These are phyloP conservation scores for Fulica atra DNA, from an alignment of 2,113 vertebrate species.

Conservation along the genomic window DNA sequence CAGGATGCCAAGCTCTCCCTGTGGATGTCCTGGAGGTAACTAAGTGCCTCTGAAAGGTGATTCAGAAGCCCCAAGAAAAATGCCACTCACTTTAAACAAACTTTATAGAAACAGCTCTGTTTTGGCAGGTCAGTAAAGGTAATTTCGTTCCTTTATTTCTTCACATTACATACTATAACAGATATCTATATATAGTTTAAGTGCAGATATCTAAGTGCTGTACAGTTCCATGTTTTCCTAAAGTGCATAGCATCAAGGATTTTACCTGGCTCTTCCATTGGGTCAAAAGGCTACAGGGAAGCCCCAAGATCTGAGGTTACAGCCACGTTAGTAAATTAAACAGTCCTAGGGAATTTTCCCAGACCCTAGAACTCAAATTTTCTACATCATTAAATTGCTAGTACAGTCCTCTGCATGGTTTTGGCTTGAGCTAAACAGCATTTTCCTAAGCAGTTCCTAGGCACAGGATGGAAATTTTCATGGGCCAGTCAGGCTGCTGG, in stretches of 20 bases:
- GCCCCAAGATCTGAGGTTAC: neutral
- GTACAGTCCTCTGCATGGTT: neutral
- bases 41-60: neutral
- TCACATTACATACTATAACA: neutral
- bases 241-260: neutral
- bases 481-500: neutral
- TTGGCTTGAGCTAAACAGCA: slow-evolving; percentile 11
- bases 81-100: neutral
- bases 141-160: neutral
- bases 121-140: neutral
- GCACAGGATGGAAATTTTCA: neutral
- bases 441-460: neutral
- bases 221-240: neutral
- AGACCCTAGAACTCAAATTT: slow-evolving; percentile 19
- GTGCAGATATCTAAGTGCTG: neutral
- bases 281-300: neutral
- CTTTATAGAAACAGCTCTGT: neutral
- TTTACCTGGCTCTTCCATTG: neutral
- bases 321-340: neutral
- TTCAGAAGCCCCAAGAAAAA: neutral
- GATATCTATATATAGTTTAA: neutral
- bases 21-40: neutral
- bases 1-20: neutral
- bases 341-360: neutral
- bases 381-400: slow-evolving; percentile 29